A percentile compares a stretch with the other conserved stretches of the same genome.
These are phyloP conservation scores for Erynnis tages DNA, from an alignment of 2,888 invertebrate genomes.

Conservation along the genomic window DNA sequence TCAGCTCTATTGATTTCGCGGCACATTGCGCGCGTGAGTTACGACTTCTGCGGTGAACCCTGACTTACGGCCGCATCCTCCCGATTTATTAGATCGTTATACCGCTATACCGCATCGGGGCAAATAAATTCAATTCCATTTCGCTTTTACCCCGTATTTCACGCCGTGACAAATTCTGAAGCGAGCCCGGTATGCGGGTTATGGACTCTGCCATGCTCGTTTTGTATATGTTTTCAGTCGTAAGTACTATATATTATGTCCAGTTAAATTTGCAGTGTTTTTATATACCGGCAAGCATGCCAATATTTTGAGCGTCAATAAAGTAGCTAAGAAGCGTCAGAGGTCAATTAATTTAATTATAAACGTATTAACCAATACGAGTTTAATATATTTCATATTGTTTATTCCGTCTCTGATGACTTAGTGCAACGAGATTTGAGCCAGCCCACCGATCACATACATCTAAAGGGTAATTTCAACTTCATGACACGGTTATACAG, in stretches of 20 bases:
- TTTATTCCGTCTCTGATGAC: slow-evolving; percentile 17
- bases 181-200: slow-evolving; percentile 57
- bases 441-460: slow-evolving; percentile 37
- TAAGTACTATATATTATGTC: slow-evolving; percentile 19
- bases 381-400: not conserved
- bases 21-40: slow-evolving; percentile 72
- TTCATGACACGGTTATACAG: slow-evolving; percentile 69
- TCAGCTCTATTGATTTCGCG: slow-evolving; percentile 77
- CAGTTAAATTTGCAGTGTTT: not conserved
- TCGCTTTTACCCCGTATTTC: slow-evolving; percentile 60
- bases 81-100: slow-evolving; percentile 75
- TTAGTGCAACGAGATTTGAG: slow-evolving; percentile 39
- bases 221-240: slow-evolving; percentile 43
- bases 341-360: no score
- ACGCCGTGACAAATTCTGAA: slow-evolving; percentile 61
- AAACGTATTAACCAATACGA: not conserved
- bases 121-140: slow-evolving; percentile 68
- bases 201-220: slow-evolving; percentile 38
- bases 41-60: slow-evolving; percentile 66
- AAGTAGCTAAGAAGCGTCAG: no score
- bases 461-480: slow-evolving; percentile 64
- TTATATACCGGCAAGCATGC: no score
- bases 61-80: slow-evolving; percentile 63
- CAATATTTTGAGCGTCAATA: no score
- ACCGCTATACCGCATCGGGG: slow-evolving; percentile 66